Percentiles rank a stretch among this genome's conserved stretches.
phyloP scores from a whole-genome alignment of 2,888 invertebrate species.

The Drosophila acutilabella region DNA sequence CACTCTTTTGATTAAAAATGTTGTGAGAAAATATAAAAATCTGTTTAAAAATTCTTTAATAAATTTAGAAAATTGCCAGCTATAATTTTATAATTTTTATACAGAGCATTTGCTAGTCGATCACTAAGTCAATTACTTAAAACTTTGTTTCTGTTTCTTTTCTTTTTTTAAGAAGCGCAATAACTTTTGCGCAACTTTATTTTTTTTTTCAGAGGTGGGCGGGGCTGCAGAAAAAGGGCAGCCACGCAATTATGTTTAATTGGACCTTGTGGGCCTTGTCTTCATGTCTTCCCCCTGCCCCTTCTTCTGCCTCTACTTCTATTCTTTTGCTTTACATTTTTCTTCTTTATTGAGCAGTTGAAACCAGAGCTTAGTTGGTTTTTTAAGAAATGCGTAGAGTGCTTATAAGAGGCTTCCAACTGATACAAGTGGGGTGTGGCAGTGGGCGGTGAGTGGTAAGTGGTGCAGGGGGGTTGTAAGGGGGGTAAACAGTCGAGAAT shows the following conservation, averaged over 20 bases:
- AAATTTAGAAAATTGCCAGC: no score
- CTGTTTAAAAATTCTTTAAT: no score
- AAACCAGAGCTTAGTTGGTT: conserved; percentile 43
- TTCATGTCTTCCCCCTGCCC: conserved; percentile 33
- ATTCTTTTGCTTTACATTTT: conserved; percentile 14
- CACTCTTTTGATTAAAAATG: no score
- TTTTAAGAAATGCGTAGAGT: conserved; percentile 35
- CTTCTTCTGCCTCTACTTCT: conserved; percentile 34
- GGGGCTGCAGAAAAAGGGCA: conserved; percentile 27
- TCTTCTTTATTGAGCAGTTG: conserved; percentile 16
- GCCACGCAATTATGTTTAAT: conserved; percentile 73
- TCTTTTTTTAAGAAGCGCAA: conserved; percentile 21
- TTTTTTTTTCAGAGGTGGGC: conserved; percentile 33
- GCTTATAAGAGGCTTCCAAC: conserved; percentile 20
- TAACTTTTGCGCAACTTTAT: conserved; percentile 41
- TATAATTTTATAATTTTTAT: neutral
- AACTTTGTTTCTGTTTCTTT: conserved; percentile 4
- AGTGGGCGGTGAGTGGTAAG: neutral
- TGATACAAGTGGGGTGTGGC: neutral
- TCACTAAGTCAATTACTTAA: conserved; percentile 11
- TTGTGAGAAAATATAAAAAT: no score
- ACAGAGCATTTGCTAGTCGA: conserved; percentile 30
- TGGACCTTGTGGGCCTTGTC: conserved; percentile 70
- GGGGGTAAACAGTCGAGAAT: conserved; percentile 8
- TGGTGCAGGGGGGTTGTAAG: neutral